Percentiles rank a stretch among this genome's conserved stretches.
Evolutionary conservation across 1,140 invertebrate species (phyloP).

Genomic region (Cherax quadricarinatus): DNA sequence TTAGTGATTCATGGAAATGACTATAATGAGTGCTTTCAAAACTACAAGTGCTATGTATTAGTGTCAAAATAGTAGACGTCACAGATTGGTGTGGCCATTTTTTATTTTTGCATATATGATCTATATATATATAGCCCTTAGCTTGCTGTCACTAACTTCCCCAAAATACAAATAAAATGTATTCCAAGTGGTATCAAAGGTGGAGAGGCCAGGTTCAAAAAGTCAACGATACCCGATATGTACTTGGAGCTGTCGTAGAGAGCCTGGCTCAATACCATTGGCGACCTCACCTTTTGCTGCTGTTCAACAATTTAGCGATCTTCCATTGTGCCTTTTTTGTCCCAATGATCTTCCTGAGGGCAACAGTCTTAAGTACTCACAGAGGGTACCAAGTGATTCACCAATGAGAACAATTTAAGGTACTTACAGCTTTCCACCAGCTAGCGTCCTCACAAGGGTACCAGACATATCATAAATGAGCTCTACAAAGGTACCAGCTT

Average conservation of each 20-base stretch:
- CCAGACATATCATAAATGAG: no score
- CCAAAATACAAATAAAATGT: not conserved
- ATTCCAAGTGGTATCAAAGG: not conserved
- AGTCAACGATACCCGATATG: not conserved
- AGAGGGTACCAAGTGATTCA: not conserved
- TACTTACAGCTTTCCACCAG: no score
- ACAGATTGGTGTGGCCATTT: constrained; percentile 47
- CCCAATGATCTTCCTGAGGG: not conserved
- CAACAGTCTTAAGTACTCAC: not conserved
- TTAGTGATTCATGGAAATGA: constrained; percentile 62
- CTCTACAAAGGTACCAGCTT: no score
- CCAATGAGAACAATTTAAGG: not conserved
- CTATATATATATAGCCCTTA: constrained; percentile 38
- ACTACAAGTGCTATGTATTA: constrained; percentile 66
- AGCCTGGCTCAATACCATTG: not conserved
- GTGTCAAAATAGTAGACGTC: constrained; percentile 64
- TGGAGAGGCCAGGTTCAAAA: not conserved
- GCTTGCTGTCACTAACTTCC: constrained; percentile 33
- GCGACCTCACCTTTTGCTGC: not conserved
- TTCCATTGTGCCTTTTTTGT: constrained; percentile 42
- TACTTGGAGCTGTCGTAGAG: not conserved
- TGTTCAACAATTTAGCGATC: not conserved
- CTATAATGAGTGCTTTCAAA: constrained; percentile 69
- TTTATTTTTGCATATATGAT: constrained; percentile 51
- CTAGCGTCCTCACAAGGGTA: no score